phyloP scores from a whole-genome alignment of 2,113 vertebrate genomes.

The Ptilorrhoa leucosticta region DNA sequence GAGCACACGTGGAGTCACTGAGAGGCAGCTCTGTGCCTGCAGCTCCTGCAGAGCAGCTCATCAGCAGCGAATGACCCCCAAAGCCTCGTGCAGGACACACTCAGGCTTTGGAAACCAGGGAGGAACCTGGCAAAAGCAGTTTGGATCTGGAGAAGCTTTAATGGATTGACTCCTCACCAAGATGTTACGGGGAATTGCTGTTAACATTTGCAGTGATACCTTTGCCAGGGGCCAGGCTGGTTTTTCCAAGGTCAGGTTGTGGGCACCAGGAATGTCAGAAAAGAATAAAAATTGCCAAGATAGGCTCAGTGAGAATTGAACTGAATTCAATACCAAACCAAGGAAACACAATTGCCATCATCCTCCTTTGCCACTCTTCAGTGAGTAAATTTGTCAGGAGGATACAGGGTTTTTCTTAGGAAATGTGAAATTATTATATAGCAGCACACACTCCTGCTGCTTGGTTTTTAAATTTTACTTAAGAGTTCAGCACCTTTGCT shows the following conservation, averaged over 20 bases:
- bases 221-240: constrained; percentile 21
- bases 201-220: neutral
- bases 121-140: constrained; percentile 24
- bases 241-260: neutral
- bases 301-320: neutral
- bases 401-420: neutral
- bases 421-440: neutral
- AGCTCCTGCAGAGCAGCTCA: constrained; percentile 51
- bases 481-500: neutral
- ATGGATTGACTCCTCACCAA: neutral
- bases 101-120: constrained; percentile 30
- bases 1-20: neutral
- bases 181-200: neutral
- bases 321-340: neutral
- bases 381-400: neutral
- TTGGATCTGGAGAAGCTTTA: constrained; percentile 32
- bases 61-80: constrained; percentile 55
- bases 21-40: neutral
- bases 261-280: neutral
- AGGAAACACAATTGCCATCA: neutral
- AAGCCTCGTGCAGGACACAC: constrained; percentile 25
- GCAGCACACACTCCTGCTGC: neutral
- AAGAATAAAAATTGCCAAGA: neutral
- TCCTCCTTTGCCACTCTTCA: neutral
- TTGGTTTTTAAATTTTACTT: neutral